These are phyloP conservation scores for Emydocephalus ijimae DNA, from an alignment of 2,113 vertebrate species.

Conservation along the genomic window DNA sequence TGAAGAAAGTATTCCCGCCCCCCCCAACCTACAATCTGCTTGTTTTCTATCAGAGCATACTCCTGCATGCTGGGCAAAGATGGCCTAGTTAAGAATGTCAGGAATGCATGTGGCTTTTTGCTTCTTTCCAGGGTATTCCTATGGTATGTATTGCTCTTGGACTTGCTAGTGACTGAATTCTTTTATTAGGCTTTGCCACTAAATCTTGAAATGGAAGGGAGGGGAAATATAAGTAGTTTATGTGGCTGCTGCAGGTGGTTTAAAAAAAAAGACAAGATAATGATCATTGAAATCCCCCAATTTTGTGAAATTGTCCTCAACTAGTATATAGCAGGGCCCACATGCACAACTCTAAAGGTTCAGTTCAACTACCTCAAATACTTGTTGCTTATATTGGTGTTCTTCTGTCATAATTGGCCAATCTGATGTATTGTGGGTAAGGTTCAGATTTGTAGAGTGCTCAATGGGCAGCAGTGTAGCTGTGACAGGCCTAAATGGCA, in stretches of 20 bases:
- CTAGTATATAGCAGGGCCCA: not conserved
- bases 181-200: slow-evolving; percentile 12
- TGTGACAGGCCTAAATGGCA: not conserved
- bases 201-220: not conserved
- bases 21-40: slow-evolving; percentile 15
- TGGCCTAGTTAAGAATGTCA: slow-evolving; percentile 66
- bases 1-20: slow-evolving; percentile 57
- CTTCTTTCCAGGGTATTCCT: slow-evolving; percentile 61
- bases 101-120: slow-evolving; percentile 76
- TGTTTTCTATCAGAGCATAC: slow-evolving; percentile 49
- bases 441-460: not conserved
- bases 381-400: not conserved
- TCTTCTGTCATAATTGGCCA: not conserved
- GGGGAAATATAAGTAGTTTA: not conserved
- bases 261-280: not conserved
- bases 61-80: slow-evolving; percentile 66
- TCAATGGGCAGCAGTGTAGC: not conserved
- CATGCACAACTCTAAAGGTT: not conserved
- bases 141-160: slow-evolving; percentile 68
- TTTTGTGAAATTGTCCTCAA: not conserved
- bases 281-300: not conserved
- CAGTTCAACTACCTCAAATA: not conserved
- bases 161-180: slow-evolving; percentile 28
- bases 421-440: not conserved
- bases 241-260: not conserved